These are phyloP conservation scores for Physella acuta DNA, from an alignment of 1,140 invertebrate species.

Conservation along the genomic window DNA sequence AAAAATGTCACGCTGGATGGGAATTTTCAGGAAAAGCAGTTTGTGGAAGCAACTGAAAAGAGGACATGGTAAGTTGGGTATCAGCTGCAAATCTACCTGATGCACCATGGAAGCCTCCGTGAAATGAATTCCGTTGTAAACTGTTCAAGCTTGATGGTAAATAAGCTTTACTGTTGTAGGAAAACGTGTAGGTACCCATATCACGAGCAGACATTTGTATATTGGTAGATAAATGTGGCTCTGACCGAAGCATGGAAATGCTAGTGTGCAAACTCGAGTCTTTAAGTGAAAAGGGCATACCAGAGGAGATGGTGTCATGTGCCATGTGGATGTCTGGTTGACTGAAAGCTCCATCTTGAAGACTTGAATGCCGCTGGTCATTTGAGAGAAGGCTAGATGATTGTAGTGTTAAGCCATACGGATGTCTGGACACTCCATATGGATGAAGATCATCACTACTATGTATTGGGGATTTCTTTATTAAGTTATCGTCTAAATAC, in stretches of 20 bases:
- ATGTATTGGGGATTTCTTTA: conserved; percentile 13
- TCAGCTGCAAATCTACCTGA: conserved; percentile 11
- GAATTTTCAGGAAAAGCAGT: conserved; percentile 26
- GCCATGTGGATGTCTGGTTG: conserved; percentile 3
- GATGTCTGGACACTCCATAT: conserved; percentile 14
- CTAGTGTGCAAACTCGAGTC: not conserved
- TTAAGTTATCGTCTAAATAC: conserved; percentile 13
- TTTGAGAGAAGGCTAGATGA: conserved; percentile 10
- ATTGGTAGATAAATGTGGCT: conserved; percentile 10
- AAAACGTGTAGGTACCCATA: conserved; percentile 5
- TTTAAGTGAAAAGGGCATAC: conserved; percentile 3
- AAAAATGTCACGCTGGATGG: conserved; percentile 11
- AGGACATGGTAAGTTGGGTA: not conserved
- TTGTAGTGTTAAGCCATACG: conserved; percentile 1
- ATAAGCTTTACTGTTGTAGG: conserved; percentile 18
- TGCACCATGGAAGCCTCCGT: conserved; percentile 3
- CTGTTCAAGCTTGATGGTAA: conserved; percentile 6
- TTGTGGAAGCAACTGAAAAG: conserved; percentile 25
- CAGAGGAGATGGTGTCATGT: conserved; percentile 4
- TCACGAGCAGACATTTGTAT: conserved; percentile 11
- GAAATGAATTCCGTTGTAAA: conserved; percentile 10
- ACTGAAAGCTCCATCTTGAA: conserved; percentile 1
- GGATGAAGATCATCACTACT: not conserved
- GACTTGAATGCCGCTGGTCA: conserved; percentile 1
- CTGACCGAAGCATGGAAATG: conserved; percentile 10